Base-by-base conservation (phyloP, 2,888 invertebrate genomes). In the Tipula lateralis region DNA sequence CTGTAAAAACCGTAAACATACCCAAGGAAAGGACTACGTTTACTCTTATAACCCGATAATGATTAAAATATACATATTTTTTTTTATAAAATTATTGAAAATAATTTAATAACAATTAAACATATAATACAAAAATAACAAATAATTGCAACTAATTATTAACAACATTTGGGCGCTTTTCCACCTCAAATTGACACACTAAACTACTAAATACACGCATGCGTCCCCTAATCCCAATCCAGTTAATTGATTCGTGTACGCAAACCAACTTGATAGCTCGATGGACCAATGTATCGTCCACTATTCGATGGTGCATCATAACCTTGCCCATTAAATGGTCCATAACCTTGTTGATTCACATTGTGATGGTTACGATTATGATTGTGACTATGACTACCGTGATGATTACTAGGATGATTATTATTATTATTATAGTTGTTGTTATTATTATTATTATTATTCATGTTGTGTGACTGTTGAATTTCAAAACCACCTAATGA, bases 261-360 rank as follows among this genome's bases (percentile, higher is more conserved):
- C n/a, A 85, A 30, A 1, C 30, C 44, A 29, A 84, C 85, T 29
- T 85, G 84, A 66, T 85, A 85, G 13, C 84, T 84, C 9, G 85
- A 84, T 36, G 84, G 85, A n/a, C 85, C 85, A 3, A 66, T 80
- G 82, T 85, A 85, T 12, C 50, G 66, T 1, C 85, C 85, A 80
- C 81, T 50, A 44, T 85, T 85, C 34, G 85, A 85, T 9, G 85
- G 80, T 9, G 84, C 44, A 29, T 84, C 85, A 32, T 85, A 84
- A 3, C 50, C 80, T 84, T 80, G 50, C 3, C 32, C 50, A n/a
- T 84, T 44, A 29, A 84, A 84, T 66, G 84, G 44, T 30, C 44
- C 84, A 29, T 50, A 29, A 84, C 34, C 66, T 29, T 85, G 85
- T 29, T 85, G 80, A 12, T 85, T 82, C 5, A 82, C 32, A 82